phyloP scores from a whole-genome alignment of 2,113 vertebrate species.

The Tachuris rubrigastra region DNA sequence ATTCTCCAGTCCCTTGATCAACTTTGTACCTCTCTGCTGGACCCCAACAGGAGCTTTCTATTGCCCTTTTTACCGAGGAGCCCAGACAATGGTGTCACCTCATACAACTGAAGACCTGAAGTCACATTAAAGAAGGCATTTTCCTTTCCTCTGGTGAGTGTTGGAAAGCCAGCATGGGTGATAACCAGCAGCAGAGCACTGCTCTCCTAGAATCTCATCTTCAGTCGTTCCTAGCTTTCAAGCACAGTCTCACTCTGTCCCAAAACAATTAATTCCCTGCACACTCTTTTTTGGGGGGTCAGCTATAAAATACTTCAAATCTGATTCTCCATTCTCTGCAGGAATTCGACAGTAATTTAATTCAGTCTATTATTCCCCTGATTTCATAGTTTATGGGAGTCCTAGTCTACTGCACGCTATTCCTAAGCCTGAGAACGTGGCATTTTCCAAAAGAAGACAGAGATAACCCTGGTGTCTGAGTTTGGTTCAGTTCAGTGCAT shows the following conservation, averaged over 20 bases:
- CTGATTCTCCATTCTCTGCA: not conserved
- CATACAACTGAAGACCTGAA: not conserved
- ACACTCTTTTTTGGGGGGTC: not conserved
- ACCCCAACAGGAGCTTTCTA: not conserved
- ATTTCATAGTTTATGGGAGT: not conserved
- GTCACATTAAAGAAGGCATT: not conserved
- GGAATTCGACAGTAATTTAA: not conserved
- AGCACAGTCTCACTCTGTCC: not conserved
- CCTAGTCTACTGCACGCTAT: not conserved
- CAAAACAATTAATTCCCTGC: not conserved
- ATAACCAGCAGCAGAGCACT: rapidly evolving
- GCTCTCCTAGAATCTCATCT: not conserved
- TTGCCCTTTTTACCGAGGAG: not conserved
- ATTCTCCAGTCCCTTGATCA: not conserved
- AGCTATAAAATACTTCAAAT: not conserved
- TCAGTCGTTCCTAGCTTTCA: not conserved
- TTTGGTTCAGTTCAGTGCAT: not conserved
- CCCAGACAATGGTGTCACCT: not conserved
- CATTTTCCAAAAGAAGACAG: not conserved
- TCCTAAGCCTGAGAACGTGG: not conserved
- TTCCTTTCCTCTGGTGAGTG: not conserved
- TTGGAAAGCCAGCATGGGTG: not conserved
- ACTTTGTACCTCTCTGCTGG: rapidly evolving
- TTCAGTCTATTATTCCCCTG: not conserved
- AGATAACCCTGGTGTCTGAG: not conserved